Evolutionary conservation across 1,140 invertebrate species (phyloP), one percentile per base, ranked within the genome.

Genomic region (Holcopasites calliopsidis): DNA sequence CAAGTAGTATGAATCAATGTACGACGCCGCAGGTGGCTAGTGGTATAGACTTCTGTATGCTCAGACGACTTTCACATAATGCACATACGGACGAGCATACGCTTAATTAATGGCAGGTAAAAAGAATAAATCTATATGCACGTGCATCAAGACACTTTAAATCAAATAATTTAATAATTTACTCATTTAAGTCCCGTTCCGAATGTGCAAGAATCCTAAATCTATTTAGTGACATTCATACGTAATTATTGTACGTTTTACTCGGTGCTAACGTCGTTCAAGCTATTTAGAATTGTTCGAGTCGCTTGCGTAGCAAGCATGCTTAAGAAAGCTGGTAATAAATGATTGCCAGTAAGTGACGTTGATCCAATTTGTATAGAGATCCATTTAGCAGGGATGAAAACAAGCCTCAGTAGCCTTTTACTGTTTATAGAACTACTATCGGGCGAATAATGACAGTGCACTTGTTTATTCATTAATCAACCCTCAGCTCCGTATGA

Each of bases 361-460:
- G 62, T 77, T 76, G 77, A 85, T 85, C 80, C 80, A 80, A 76
- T 83, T 79, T 75, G 62, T 85, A 80, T 76, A 82, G 77, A 77
- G 54, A 55, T 44, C 76, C 74, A 82, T 85, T 85, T 85, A 84
- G 78, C 82, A 62, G 66, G 64, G 50, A 68, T 26, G 61, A 75
- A 70, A 42, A 62, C 73, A 47, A 82, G 80, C 66, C 64, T 64
- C 73, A 31, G 50, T 52, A 58, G 58, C 65, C 79, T 79, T 81
- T 84, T 78, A 83, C 83, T 79, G 47, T 66, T 72, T 77, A 72
- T 82, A 81, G 79, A 60, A 58, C 76, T 71, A 72, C 55, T 69
- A 77, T 76, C 68, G 57, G 68, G 68, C 65, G 76, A 62, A 75
- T 83, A 78, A 81, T 64, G 82, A 73, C 26, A 72, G 69, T 58